Base-by-base conservation (phyloP, 2,797 vertebrate species). In the Channallabes apus region DNA sequence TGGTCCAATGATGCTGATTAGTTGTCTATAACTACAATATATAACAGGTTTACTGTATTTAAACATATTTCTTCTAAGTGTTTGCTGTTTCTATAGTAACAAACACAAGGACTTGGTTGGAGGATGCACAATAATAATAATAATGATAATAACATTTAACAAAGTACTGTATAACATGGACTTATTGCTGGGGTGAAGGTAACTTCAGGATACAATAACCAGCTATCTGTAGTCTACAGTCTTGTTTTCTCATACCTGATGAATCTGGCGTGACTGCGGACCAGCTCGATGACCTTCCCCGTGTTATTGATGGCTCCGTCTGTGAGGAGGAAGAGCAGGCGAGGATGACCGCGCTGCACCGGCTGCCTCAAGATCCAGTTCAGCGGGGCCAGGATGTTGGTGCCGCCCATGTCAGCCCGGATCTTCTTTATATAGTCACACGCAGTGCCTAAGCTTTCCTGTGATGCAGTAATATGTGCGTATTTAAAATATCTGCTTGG, bases 311-410 rank as follows among this genome's bases (percentile, higher is more conserved):
- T 87, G 0, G 96, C 92, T 0, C 98, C 96, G 0, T 95, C 93
- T 0, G 94, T 97, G 90, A 99, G 94, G 86, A 99, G 91, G 82
- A 99, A 99, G 84, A 99, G 95, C 59, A 98, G 94, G 0, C 97
- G 94, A 0, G 98, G 97, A 86, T 98, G 97, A 67, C 97, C 96
- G 1, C 90, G 94, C 91, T 93, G 94, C 88, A 95, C 87, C 0
- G 97, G 97, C 94, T 99, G 98, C 72, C 95, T 95, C 75, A 95
- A 88, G 86, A 98, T 86, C 98, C 98, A 99, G 88, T 91, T 96
- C 84, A 99, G 93, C 0, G 98, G 97, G 0, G 95, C 90, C 15
- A 99, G 88, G 89, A 99, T 83, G 91, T 99, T 97, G 89, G 94
- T 97, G 12, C 95, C 94, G 0, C 98, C 98, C 97, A 98, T 97